These are phyloP conservation scores for Coelogynopora nodosa DNA, from an alignment of 2,888 invertebrate species.

Conservation along the genomic window DNA sequence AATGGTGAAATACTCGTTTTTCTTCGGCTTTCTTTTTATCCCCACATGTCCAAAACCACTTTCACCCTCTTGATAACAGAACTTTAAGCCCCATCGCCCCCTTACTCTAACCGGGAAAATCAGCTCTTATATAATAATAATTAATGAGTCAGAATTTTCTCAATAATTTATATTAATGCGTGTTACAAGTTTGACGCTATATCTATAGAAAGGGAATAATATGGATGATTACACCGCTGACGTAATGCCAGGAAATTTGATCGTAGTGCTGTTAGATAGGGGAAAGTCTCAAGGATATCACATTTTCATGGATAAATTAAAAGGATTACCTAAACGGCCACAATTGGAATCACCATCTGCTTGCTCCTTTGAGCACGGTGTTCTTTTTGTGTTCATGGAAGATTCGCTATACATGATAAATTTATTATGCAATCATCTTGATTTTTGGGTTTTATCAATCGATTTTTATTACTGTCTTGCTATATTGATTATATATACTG, in stretches of 20 bases:
- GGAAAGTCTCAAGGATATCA: not conserved
- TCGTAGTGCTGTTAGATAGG: not conserved
- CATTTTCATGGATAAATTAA: not conserved
- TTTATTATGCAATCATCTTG: not conserved
- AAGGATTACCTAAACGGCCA: not conserved
- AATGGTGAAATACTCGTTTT: no score
- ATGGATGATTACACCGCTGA: not conserved
- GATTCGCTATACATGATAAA: no score
- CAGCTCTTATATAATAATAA: no score
- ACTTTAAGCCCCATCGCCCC: no score
- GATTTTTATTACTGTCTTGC: no score
- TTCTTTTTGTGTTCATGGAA: not conserved
- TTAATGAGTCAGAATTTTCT: not conserved
- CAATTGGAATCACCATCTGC: conserved; percentile 9
- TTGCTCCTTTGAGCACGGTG: not conserved
- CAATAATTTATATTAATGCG: conserved; percentile 9
- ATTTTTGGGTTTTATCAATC: not conserved
- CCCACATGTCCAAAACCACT: no score
- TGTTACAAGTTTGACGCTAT: not conserved
- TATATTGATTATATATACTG: no score
- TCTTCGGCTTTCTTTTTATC: no score
- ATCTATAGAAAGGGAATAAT: not conserved
- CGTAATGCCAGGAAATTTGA: conserved; percentile 1
- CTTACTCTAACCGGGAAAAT: no score
- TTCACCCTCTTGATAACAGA: no score